Base-by-base conservation (phyloP, 2,797 vertebrate genomes). In the Melanotaenia parkinsoni region DNA sequence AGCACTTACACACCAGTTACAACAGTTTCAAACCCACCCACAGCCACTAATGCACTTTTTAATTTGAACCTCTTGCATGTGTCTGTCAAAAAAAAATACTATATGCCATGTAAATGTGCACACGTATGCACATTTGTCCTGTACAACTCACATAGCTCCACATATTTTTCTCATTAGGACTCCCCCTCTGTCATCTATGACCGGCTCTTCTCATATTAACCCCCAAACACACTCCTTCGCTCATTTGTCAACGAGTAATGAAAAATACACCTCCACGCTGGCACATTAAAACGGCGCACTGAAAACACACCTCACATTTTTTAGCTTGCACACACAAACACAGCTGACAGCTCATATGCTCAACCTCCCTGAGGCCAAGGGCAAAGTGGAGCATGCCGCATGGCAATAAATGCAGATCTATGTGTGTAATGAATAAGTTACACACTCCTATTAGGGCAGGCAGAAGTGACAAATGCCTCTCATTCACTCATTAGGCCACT, bases 341-440 rank as follows among this genome's bases (percentile, higher is more conserved):
- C 12, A 12, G 51, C 77, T 45, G 81, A 74, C 67, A 67, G 53
- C 66, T 67, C 57, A 62, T 80, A 76, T 33, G 63, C 60, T 72
- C 64, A 73, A 72, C 63, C 72, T 80, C 82, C 79, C 72, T 10
- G 37, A 63, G 80, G 81, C 84, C 67, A 72, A 86, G 78, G 87
- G 82, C 72, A 57, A 73, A 74, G 37, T 5, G 20, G 47, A 68
- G 70, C 28, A 0, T 16, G 33, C 64, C 18, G 32, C 38, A 68
- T 56, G 81, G 56, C 74, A 79, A 80, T 83, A 80, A 92, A 84
- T 63, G 77, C 77, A 74, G 79, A 83, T 85, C 78, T 75, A 2
- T 87, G 87, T 74, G 83, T 71, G 85, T 91, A 89, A 94, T 93
- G 92, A 94, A 94, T 93, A 91, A 87, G 82, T 89, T 88, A 91